Conservation (phyloP, 1,140 invertebrate species). For the Trichogramma pretiosum region DNA sequence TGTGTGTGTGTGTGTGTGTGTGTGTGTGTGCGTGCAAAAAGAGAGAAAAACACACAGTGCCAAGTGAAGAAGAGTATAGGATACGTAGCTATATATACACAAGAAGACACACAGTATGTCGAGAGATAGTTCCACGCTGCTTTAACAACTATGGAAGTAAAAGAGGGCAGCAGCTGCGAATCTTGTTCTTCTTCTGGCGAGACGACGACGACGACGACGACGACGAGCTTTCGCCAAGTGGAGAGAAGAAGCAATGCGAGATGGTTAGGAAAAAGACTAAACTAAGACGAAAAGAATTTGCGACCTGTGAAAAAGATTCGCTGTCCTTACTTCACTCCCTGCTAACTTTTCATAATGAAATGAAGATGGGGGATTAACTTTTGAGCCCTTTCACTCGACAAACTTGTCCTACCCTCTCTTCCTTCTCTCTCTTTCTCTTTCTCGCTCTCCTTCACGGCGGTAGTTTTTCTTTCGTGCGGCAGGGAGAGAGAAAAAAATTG, state of each 20-base stretch:
- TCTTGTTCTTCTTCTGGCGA: too few species aligned
- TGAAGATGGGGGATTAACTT: constrained; percentile 19
- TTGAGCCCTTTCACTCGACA: constrained; percentile 13
- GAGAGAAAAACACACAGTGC: not conserved
- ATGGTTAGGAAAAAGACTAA: constrained; percentile 1
- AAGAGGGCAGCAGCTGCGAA: too few species aligned
- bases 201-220: not conserved
- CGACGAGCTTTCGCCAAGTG: too few species aligned
- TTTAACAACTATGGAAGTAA: too few species aligned
- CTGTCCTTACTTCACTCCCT: not conserved
- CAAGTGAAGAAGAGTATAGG: too few species aligned
- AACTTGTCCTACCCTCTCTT: not conserved
- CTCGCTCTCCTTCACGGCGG: not conserved
- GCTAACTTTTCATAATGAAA: constrained; percentile 19
- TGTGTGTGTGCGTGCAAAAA: not conserved
- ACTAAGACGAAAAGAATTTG: constrained; percentile 16
- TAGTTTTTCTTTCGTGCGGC: too few species aligned
- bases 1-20: too few species aligned
- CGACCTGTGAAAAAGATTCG: constrained; percentile 19
- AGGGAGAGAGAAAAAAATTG: too few species aligned
- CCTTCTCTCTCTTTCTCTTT: not conserved
- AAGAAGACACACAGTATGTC: too few species aligned
- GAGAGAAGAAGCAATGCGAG: not conserved
- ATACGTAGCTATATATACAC: too few species aligned
- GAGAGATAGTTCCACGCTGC: too few species aligned